phyloP scores from a whole-genome alignment of 35 echinoderm and acorn worm genomes.

The Ophioderma brevispina region DNA sequence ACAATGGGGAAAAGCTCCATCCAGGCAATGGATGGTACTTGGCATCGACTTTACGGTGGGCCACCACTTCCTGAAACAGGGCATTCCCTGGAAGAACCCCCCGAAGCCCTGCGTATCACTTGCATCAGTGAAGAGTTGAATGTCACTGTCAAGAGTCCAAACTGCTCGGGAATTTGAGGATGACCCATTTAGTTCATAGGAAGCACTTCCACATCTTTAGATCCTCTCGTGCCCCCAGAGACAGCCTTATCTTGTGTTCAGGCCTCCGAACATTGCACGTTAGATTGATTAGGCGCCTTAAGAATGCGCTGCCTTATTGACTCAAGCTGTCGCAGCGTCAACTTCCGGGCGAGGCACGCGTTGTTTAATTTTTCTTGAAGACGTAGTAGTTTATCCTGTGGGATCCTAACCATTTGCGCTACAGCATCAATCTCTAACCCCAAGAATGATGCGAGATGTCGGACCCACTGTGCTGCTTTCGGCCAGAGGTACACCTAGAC shows the following conservation, averaged over 20 bases:
- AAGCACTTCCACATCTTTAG: not conserved
- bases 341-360: no score
- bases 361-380: no score
- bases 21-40: not conserved
- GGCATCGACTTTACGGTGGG: not conserved
- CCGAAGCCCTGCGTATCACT: not conserved
- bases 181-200: not conserved
- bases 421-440: no score
- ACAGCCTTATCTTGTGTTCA: not conserved
- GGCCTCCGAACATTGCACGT: not conserved
- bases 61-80: not conserved
- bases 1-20: constrained; percentile 12
- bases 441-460: no score
- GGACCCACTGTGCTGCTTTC: no score
- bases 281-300: no score
- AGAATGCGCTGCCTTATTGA: no score
- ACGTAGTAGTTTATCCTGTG: no score
- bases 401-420: no score
- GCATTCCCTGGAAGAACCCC: not conserved
- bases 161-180: not conserved
- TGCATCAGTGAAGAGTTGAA: constrained; percentile 19
- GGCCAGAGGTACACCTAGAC: no score
- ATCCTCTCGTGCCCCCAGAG: constrained; percentile 8
- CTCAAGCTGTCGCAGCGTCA: no score
- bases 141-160: not conserved